Evolutionary conservation across 2,797 vertebrate species (phyloP).

Genomic region (Paguma larvata): DNA sequence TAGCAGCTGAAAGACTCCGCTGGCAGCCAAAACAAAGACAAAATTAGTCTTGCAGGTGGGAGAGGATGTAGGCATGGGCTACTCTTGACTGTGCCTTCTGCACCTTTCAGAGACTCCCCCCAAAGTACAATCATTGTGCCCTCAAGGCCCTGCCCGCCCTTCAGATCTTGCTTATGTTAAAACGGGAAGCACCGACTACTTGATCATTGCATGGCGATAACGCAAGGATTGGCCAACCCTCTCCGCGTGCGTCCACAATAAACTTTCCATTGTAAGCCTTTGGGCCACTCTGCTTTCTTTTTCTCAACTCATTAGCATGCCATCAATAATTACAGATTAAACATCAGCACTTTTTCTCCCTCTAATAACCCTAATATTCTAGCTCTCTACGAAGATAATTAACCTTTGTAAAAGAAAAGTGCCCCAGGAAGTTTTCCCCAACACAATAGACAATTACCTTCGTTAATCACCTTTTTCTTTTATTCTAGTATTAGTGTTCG

Average conservation of each 20-base stretch:
- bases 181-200: neutral
- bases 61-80: neutral
- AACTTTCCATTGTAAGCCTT: constrained; percentile 59
- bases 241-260: neutral
- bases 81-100: neutral
- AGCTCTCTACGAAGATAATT: constrained; percentile 84
- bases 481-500: constrained; percentile 77
- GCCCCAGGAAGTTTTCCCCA: constrained; percentile 81
- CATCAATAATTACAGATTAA: constrained; percentile 74
- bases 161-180: neutral
- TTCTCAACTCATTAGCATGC: constrained; percentile 67
- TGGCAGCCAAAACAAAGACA: constrained; percentile 51
- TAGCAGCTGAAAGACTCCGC: constrained; percentile 17
- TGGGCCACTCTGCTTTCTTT: constrained; percentile 72
- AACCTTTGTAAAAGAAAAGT: constrained; percentile 85
- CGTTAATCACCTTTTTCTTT: constrained; percentile 84
- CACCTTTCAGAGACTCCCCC: neutral
- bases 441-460: constrained; percentile 85
- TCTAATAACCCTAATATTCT: constrained; percentile 83
- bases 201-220: neutral
- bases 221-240: neutral
- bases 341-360: constrained; percentile 74
- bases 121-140: rapidly evolving
- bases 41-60: constrained; percentile 61
- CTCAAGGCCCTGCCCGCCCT: neutral